Evolutionary conservation across 2,797 vertebrate genomes (phyloP).

Genomic region (Triplophysa yarkandensis): DNA sequence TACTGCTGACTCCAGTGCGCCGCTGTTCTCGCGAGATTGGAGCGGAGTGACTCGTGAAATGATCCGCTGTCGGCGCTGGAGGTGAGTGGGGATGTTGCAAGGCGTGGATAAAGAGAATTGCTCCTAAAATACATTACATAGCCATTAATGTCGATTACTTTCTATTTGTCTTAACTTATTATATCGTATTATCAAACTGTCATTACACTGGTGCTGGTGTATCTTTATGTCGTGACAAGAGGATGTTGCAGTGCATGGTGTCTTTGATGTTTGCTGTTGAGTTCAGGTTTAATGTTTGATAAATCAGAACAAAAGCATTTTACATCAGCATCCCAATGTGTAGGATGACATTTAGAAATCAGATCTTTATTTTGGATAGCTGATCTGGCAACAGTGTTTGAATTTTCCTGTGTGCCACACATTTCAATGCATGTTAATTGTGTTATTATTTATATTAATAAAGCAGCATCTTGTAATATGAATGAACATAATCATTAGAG

Average conservation of each 20-base stretch:
- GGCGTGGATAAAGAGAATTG: slow-evolving; percentile 37
- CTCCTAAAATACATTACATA: background rate
- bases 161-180: background rate
- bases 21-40: slow-evolving; percentile 72
- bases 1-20: background rate
- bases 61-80: slow-evolving; percentile 69
- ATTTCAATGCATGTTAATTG: too few species aligned
- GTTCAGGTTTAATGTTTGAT: background rate
- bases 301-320: background rate
- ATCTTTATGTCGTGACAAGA: slow-evolving; percentile 24
- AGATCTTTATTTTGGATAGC: background rate
- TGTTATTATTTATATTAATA: too few species aligned
- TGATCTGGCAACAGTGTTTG: background rate
- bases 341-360: background rate
- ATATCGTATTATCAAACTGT: background rate
- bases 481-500: too few species aligned
- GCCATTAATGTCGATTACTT: background rate
- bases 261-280: background rate
- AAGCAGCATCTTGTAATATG: too few species aligned
- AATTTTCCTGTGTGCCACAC: background rate
- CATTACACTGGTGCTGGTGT: background rate
- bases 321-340: background rate
- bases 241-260: background rate
- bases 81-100: slow-evolving; percentile 74
- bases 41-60: slow-evolving; percentile 67